Evolutionary conservation across 2,888 invertebrate genomes (phyloP).

Genomic region (Gortyna flavago): DNA sequence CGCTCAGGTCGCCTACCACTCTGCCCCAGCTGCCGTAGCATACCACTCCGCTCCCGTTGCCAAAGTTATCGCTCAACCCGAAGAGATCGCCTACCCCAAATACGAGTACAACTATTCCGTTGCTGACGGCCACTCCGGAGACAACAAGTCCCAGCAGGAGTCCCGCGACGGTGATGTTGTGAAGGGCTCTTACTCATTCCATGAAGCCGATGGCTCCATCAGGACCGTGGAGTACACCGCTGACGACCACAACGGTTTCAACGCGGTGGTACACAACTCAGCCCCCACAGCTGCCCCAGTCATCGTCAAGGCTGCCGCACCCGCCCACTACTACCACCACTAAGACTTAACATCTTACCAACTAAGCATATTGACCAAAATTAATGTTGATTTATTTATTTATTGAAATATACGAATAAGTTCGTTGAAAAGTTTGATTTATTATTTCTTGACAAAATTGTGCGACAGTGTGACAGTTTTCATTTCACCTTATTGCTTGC

Average conservation of each 20-base stretch:
- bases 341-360: slow-evolving; percentile 54
- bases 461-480: not conserved
- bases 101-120: slow-evolving; percentile 88
- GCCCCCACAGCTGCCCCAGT: slow-evolving; percentile 78
- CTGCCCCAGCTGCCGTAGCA: slow-evolving; percentile 70
- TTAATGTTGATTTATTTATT: slow-evolving; percentile 72
- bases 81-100: slow-evolving; percentile 73
- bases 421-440: slow-evolving; percentile 41
- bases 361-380: slow-evolving; percentile 54
- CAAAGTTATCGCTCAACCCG: slow-evolving; percentile 68
- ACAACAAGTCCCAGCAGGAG: slow-evolving; percentile 88
- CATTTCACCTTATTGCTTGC: not conserved
- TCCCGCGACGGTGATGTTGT: slow-evolving; percentile 87
- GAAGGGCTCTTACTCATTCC: slow-evolving; percentile 86
- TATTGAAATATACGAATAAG: slow-evolving; percentile 73
- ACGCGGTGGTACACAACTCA: slow-evolving; percentile 81
- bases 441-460: slow-evolving; percentile 22
- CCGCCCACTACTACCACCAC: slow-evolving; percentile 80
- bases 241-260: slow-evolving; percentile 86
- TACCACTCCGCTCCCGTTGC: slow-evolving; percentile 73
- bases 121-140: slow-evolving; percentile 88
- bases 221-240: slow-evolving; percentile 88
- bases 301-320: slow-evolving; percentile 76
- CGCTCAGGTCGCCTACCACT: slow-evolving; percentile 67
- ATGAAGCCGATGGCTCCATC: slow-evolving; percentile 87